Percentiles rank a stretch among this genome's conserved stretches.
Evolutionary conservation across 1,140 invertebrate species (phyloP).

Genomic region (Drosophila repleta): DNA sequence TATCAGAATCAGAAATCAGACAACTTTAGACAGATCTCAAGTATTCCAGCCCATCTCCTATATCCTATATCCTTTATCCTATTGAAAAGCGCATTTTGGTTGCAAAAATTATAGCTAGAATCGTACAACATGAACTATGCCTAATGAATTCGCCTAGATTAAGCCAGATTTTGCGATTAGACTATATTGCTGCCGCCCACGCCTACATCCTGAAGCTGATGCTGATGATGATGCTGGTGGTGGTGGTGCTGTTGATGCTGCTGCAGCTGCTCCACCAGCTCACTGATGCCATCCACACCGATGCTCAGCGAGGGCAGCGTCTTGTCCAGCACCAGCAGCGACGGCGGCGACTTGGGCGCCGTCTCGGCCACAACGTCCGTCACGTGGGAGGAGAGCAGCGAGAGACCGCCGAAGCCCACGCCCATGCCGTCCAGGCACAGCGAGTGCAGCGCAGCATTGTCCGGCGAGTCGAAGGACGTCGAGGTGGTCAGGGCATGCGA

Average conservation of each 20-base stretch:
- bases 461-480: conserved; percentile 27
- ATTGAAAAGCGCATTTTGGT: conserved; percentile 33
- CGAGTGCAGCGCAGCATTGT: conserved; percentile 44
- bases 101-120: conserved; percentile 36
- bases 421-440: conserved; percentile 59
- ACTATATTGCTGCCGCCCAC: conserved; percentile 17
- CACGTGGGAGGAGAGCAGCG: conserved; percentile 29
- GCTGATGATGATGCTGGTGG: background rate
- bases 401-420: conserved; percentile 49
- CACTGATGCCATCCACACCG: conserved; percentile 65
- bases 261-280: conserved; percentile 69
- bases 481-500: conserved; percentile 34
- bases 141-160: conserved; percentile 44
- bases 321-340: conserved; percentile 73
- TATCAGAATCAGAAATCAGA: no score
- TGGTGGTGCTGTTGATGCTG: conserved; percentile 27
- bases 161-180: conserved; percentile 33
- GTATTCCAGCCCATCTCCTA: no score
- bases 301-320: conserved; percentile 70
- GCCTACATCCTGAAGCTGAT: conserved; percentile 9
- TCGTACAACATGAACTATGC: conserved; percentile 49
- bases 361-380: conserved; percentile 17
- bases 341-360: conserved; percentile 62
- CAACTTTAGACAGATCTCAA: no score
- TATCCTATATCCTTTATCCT: no score